Conservation (phyloP, 2,888 invertebrate genomes). For the Microctonus hyperodae region DNA sequence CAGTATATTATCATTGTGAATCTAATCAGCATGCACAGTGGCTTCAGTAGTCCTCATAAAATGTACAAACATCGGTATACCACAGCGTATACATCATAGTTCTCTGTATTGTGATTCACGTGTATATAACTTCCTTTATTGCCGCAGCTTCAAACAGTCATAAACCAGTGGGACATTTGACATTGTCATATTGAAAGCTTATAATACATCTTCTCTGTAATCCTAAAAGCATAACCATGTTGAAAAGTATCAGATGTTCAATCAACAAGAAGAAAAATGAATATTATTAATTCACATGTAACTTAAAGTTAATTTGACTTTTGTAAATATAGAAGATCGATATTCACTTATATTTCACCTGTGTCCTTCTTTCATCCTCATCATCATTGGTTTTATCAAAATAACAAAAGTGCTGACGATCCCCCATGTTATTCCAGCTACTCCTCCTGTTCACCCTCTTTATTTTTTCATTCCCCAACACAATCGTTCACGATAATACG, state of each 20-base stretch:
- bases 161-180: constrained; percentile 9
- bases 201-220: neutral
- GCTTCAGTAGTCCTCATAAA: constrained; percentile 12
- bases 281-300: neutral
- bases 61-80: neutral
- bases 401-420: neutral
- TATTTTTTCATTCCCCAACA: neutral
- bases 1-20: neutral
- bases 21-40: constrained; percentile 10
- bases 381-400: too few species aligned
- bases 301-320: neutral
- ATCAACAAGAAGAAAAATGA: neutral
- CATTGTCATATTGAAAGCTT: constrained; percentile 12
- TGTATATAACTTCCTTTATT: neutral
- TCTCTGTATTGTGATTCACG: neutral
- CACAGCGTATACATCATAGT: neutral
- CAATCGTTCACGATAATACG: neutral
- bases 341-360: neutral
- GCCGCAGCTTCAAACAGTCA: constrained; percentile 12
- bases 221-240: constrained; percentile 13
- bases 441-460: neutral
- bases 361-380: neutral
- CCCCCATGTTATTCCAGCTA: neutral
- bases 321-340: neutral
- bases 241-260: neutral